A percentile compares a stretch with the other conserved stretches of the same genome.
Evolutionary conservation across 2,797 vertebrate species (phyloP).

Genomic region (Falco cherrug): DNA sequence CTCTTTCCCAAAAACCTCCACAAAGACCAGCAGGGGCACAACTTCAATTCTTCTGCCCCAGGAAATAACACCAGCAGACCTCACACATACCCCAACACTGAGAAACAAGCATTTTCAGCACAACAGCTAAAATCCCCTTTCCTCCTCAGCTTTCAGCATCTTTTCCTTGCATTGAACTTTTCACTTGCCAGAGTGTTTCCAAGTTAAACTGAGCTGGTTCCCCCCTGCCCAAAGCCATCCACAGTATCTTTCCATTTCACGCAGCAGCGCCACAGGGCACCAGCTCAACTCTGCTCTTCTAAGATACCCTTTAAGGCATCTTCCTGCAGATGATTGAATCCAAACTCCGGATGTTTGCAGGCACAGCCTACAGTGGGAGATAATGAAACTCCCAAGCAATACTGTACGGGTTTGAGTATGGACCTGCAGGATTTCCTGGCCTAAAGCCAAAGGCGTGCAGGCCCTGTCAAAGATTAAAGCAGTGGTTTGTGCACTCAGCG

Average conservation of each 20-base stretch:
- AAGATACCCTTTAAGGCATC: background rate
- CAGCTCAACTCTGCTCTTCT: background rate
- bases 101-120: background rate
- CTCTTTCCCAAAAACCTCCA: background rate
- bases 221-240: background rate
- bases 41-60: background rate
- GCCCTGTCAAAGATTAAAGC: background rate
- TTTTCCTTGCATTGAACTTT: background rate
- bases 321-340: background rate
- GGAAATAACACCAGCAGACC: background rate
- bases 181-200: background rate
- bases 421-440: background rate
- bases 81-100: rapidly evolving
- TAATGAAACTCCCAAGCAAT: background rate
- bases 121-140: background rate
- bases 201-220: background rate
- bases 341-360: background rate
- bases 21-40: background rate
- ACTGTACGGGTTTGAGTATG: background rate
- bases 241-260: background rate
- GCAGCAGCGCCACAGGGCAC: background rate
- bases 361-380: background rate
- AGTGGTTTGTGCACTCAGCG: background rate
- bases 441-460: background rate
- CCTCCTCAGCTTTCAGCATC: background rate